Percentiles rank a stretch among this genome's conserved stretches.
Conservation (phyloP, 2,113 vertebrate genomes). For the Cygnus buccinator region DNA sequence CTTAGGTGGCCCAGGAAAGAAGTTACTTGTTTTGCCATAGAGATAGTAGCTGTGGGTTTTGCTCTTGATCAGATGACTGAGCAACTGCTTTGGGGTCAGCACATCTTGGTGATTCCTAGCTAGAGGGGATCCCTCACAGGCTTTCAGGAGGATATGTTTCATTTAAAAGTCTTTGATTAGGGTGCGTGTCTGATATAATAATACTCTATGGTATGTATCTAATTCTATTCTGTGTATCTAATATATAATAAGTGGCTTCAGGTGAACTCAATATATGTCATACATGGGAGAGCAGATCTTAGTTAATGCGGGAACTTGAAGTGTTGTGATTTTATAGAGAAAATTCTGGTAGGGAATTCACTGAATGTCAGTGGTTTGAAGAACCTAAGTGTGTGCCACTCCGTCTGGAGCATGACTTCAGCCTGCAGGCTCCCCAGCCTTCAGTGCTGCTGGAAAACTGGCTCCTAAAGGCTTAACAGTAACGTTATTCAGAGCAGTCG, state of each 20-base stretch:
- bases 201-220: neutral
- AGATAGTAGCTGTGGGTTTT: neutral
- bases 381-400: neutral
- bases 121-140: neutral
- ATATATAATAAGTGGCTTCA: neutral
- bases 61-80: neutral
- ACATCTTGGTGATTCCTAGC: neutral
- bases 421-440: neutral
- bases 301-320: neutral
- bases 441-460: slow-evolving; percentile 2
- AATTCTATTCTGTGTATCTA: neutral
- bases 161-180: neutral
- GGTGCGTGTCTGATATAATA: neutral
- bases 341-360: neutral
- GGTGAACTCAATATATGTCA: neutral
- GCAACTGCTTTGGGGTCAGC: neutral
- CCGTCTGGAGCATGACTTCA: neutral
- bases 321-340: neutral
- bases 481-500: neutral
- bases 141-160: neutral
- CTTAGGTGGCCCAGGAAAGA: neutral
- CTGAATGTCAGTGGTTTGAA: neutral
- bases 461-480: neutral
- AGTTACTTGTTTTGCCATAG: neutral
- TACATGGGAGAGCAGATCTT: neutral